These are phyloP conservation scores for Zaprionus davidi DNA, from an alignment of 1,140 invertebrate species.

Conservation along the genomic window DNA sequence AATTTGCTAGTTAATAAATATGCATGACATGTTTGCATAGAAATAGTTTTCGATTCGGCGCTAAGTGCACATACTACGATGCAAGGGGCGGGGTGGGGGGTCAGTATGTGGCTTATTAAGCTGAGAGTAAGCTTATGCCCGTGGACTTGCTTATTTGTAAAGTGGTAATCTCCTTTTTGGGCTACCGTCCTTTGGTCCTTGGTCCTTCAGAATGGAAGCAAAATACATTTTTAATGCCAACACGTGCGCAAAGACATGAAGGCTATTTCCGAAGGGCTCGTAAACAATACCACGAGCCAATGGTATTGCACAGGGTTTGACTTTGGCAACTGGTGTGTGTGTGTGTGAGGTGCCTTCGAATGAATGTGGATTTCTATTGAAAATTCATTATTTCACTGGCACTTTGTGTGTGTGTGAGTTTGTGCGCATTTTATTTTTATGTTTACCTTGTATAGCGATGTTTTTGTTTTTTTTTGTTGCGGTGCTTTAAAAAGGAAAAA, in stretches of 20 bases:
- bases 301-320: conserved; percentile 29
- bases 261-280: conserved; percentile 48
- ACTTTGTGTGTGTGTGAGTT: conserved; percentile 1
- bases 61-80: not conserved
- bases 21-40: too few species aligned
- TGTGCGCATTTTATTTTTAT: conserved; percentile 27
- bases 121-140: not conserved
- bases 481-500: conserved; percentile 45
- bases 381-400: conserved; percentile 62
- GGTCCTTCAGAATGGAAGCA: conserved; percentile 34
- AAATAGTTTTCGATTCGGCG: not conserved
- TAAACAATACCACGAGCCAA: conserved; percentile 61
- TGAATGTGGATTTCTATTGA: conserved; percentile 40
- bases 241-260: conserved; percentile 60
- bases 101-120: not conserved
- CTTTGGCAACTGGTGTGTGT: not conserved
- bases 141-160: conserved; percentile 52
- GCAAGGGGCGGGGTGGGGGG: too few species aligned
- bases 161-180: conserved; percentile 44
- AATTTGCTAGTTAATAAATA: too few species aligned
- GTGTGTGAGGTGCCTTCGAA: not conserved
- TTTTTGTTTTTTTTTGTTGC: conserved; percentile 30
- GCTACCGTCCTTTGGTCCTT: conserved; percentile 6
- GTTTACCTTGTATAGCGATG: conserved; percentile 34
- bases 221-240: conserved; percentile 74